phyloP scores from a whole-genome alignment of 2,888 invertebrate genomes.

The Cotesia congregata region DNA sequence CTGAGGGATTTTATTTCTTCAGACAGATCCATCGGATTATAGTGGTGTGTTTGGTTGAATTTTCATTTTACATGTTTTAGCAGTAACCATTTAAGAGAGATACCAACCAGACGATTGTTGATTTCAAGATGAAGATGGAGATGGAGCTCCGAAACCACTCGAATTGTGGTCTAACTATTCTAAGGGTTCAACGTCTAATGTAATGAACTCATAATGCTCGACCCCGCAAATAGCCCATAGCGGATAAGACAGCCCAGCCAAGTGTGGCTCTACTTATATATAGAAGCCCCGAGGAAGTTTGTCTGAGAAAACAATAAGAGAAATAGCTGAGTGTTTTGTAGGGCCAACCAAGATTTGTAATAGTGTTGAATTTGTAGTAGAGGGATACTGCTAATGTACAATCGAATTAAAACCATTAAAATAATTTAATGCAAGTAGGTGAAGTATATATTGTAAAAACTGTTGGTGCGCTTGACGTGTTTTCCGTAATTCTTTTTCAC shows the following conservation, averaged over 20 bases:
- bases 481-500: conserved; percentile 25
- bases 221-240: conserved; percentile 38
- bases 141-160: conserved; percentile 21
- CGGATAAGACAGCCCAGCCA: background rate
- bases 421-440: conserved; percentile 14
- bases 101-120: background rate
- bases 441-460: conserved; percentile 9
- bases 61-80: background rate
- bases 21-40: background rate
- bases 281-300: background rate
- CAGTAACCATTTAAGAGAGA: background rate
- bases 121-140: conserved; percentile 1
- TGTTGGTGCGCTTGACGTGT: conserved; percentile 9
- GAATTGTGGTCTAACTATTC: conserved; percentile 19
- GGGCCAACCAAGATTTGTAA: background rate
- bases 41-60: background rate
- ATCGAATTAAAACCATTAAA: conserved; percentile 16
- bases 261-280: background rate
- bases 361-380: background rate
- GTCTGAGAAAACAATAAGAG: background rate
- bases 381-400: background rate
- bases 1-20: background rate
- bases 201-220: conserved; percentile 49
- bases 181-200: conserved; percentile 38
- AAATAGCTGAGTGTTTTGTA: background rate